Conservation (phyloP, 2,113 vertebrate species). For the Apistogramma diplotaenia region DNA sequence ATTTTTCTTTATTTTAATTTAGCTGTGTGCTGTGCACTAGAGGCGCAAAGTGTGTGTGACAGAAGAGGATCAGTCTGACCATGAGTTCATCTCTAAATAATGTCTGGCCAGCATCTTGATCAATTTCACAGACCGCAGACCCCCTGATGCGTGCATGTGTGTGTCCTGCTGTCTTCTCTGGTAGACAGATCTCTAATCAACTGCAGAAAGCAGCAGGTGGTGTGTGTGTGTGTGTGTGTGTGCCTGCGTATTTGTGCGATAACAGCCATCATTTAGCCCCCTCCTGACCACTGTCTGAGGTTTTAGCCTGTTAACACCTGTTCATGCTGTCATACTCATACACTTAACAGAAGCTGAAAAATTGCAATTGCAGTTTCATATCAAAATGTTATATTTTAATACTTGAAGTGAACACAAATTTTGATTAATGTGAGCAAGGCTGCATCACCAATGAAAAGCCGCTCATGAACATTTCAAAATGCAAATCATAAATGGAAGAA, state of each 20-base stretch:
- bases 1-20: neutral
- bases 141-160: constrained; percentile 41
- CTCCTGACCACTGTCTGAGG: constrained; percentile 54
- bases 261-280: constrained; percentile 57
- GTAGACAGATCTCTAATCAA: constrained; percentile 72
- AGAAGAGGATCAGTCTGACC: neutral
- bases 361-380: neutral
- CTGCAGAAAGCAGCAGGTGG: constrained; percentile 67
- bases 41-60: neutral
- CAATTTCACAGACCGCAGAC: constrained; percentile 61
- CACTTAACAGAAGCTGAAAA: constrained; percentile 13
- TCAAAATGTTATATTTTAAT: neutral
- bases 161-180: constrained; percentile 64
- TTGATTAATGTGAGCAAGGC: neutral
- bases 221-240: constrained; percentile 29
- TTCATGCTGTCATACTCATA: constrained; percentile 59
- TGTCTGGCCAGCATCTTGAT: constrained; percentile 57
- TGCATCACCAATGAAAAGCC: neutral
- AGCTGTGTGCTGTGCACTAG: neutral
- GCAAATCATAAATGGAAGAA: neutral
- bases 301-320: constrained; percentile 66
- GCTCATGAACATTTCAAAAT: neutral
- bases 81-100: constrained; percentile 25
- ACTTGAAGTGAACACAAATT: neutral
- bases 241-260: constrained; percentile 41